phyloP scores from a whole-genome alignment of 2,113 vertebrate species.

The Ctenodactylus gundi region DNA sequence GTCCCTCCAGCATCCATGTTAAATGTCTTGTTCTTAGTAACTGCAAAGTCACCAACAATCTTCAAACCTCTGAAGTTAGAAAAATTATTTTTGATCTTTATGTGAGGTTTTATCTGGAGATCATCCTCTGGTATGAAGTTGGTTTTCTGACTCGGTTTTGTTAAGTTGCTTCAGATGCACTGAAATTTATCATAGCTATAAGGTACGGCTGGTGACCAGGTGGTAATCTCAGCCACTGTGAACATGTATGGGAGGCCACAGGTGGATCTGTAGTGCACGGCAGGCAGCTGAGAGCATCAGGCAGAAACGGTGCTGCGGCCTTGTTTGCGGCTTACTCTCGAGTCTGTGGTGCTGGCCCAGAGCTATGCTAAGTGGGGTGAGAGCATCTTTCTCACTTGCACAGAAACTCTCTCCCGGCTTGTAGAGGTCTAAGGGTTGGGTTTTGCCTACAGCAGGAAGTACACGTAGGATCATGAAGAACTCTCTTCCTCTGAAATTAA shows the following conservation, averaged over 20 bases:
- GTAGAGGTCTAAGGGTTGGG: neutral
- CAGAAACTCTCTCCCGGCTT: neutral
- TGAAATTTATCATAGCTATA: neutral
- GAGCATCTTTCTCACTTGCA: neutral
- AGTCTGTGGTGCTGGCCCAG: rapidly evolving
- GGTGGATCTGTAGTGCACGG: neutral
- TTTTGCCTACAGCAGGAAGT: neutral
- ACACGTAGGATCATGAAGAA: neutral
- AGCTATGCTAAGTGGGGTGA: neutral
- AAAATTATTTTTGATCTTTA: neutral
- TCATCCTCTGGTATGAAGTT: neutral
- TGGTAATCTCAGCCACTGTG: too few relatives aligned
- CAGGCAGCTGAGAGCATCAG: neutral
- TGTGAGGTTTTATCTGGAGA: neutral
- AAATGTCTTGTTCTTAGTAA: neutral
- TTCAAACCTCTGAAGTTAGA: neutral
- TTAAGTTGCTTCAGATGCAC: neutral
- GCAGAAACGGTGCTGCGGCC: neutral
- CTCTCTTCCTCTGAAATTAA: neutral
- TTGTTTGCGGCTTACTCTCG: neutral
- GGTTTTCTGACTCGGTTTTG: constrained; percentile 12
- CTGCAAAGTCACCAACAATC: neutral
- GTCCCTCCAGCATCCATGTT: neutral
- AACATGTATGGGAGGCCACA: rapidly evolving
- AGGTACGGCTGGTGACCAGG: neutral